A percentile compares a stretch with the other conserved stretches of the same genome.
These are phyloP conservation scores for Sphinx pinastri DNA, from an alignment of 2,888 invertebrate genomes.

Conservation along the genomic window DNA sequence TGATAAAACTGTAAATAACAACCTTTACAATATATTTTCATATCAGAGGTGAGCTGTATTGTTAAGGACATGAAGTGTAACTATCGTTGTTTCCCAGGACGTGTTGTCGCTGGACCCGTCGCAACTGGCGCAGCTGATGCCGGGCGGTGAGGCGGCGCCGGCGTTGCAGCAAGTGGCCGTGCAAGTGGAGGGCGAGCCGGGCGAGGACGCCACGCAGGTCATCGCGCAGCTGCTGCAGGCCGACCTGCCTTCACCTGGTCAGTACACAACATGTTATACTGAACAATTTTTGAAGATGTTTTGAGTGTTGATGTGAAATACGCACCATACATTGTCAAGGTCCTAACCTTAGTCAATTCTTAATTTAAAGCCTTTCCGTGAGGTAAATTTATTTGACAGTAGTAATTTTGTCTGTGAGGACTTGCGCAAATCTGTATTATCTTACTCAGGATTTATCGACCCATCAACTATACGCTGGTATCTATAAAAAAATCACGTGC, in stretches of 20 bases:
- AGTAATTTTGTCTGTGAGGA: not conserved
- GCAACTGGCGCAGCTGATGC: constrained; percentile 83
- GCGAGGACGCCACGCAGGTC: constrained; percentile 89
- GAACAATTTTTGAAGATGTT: too few relatives aligned
- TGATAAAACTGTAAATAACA: too few relatives aligned
- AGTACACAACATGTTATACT: not conserved
- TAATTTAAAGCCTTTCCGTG: too few relatives aligned
- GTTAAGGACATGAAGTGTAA: too few relatives aligned
- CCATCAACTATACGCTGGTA: too few relatives aligned
- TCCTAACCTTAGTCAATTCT: too few relatives aligned
- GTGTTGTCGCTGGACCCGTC: constrained; percentile 83
- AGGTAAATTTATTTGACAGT: too few relatives aligned
- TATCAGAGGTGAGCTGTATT: too few relatives aligned
- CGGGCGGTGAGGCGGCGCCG: constrained; percentile 78
- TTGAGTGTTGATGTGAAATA: too few relatives aligned
- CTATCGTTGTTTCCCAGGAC: constrained; percentile 56
- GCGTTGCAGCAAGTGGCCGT: constrained; percentile 82
- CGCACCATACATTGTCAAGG: too few relatives aligned
- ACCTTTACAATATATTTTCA: too few relatives aligned
- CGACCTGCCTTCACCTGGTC: constrained; percentile 92
- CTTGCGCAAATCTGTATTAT: not conserved
- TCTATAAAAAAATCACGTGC: too few relatives aligned
- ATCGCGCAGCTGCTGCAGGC: constrained; percentile 94
- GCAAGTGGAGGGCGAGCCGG: constrained; percentile 82
- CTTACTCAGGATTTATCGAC: not conserved